These are phyloP conservation scores for Passerculus sandwichensis DNA, from an alignment of 2,797 vertebrate species.

Conservation along the genomic window DNA sequence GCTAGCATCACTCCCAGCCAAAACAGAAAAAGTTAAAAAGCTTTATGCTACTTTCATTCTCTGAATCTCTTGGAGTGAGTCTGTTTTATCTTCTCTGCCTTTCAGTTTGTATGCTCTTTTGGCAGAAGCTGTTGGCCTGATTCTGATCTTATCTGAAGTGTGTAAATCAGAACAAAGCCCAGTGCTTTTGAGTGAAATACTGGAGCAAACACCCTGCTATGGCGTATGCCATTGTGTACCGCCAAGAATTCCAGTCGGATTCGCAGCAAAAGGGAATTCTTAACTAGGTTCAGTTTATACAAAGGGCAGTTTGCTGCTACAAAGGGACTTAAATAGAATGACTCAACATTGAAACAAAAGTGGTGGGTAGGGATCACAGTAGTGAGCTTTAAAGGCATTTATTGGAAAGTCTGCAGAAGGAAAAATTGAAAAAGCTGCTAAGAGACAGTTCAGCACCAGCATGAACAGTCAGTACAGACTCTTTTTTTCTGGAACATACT, in stretches of 20 bases:
- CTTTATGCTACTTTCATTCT: slow-evolving; percentile 32
- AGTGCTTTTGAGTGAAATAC: slow-evolving; percentile 32
- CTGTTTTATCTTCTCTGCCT: slow-evolving; percentile 53
- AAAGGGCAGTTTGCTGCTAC: slow-evolving; percentile 35
- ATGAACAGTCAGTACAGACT: background rate
- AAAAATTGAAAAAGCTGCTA: background rate
- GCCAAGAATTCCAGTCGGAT: slow-evolving; percentile 42
- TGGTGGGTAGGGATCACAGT: background rate
- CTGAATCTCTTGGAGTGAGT: slow-evolving; percentile 34
- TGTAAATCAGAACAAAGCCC: slow-evolving; percentile 45
- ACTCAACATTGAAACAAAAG: slow-evolving; percentile 41
- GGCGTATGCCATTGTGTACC: background rate
- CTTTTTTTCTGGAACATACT: slow-evolving; percentile 1
- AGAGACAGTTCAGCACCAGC: background rate
- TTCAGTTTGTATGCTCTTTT: slow-evolving; percentile 49
- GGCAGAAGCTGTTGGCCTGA: slow-evolving; percentile 48
- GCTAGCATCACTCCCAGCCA: background rate
- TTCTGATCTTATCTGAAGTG: slow-evolving; percentile 49
- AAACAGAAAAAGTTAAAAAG: slow-evolving; percentile 34
- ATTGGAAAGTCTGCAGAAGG: background rate
- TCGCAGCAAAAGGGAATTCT: slow-evolving; percentile 39
- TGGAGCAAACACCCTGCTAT: slow-evolving; percentile 22
- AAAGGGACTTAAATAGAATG: slow-evolving; percentile 45
- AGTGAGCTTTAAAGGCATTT: slow-evolving; percentile 8
- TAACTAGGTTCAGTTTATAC: slow-evolving; percentile 46